Evolutionary conservation across 2,113 vertebrate species (phyloP), one percentile per base, ranked within the genome.

Genomic region (Emberiza fucata): DNA sequence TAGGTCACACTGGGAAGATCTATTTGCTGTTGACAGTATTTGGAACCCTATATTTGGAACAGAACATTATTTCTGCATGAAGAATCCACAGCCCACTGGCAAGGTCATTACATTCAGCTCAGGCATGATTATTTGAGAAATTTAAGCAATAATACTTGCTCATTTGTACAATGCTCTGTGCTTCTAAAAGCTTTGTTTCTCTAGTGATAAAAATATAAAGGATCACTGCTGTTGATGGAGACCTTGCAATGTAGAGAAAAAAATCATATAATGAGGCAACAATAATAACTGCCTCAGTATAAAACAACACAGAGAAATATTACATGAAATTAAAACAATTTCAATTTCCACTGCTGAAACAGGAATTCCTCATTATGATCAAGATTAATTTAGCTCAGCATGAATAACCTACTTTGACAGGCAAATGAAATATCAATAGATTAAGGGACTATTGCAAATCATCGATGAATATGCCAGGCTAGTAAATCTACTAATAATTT

Each of bases 91-190:
- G 66, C 92, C 90, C 81, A 81, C 37, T 90, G 92, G 93, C 93
- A 95, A 97, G 90, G 88, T 91, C 94, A 92, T 57, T 81, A 21
- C 42, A 86, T 92, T 95, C 92, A 88, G 40, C 19, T 88, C 40
- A n/a, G 2, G 29, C 77, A 61, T 86, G 78, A 33, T 95, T 86
- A 79, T 90, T 77, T 73, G 77, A 86, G 48, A 78, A 95, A 82
- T 78, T 29, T 56, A 93, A 69, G 57, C 47, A 51, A 61, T 88
- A 88, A 69, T 85, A 65, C 18, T 81, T 19, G 3, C 61, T 94
- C 53, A 63, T 86, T 92, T 94, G 69, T 64, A 48, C 31, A 82
- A 86, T 78, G 73, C 53, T 71, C 45, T 75, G 39, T 83, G 51
- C 12, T 83, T 72, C 66, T 70, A 35, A 88, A 66, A 87, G 40